These are phyloP conservation scores for Colostygia pectinataria DNA, from an alignment of 2,888 invertebrate genomes.

Conservation along the genomic window DNA sequence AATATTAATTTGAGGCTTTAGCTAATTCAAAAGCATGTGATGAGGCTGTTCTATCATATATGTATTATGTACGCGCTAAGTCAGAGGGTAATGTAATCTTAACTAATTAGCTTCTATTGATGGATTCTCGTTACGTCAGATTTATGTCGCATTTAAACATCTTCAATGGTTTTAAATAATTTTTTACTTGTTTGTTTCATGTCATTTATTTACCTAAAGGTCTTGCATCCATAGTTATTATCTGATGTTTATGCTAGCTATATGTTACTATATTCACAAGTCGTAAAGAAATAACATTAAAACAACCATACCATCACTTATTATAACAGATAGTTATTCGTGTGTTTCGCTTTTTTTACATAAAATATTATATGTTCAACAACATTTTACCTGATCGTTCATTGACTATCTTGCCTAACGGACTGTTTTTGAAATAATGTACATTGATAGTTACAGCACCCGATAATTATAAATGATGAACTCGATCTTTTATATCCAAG, in stretches of 20 bases:
- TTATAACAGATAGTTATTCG: not conserved
- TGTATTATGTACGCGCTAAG: not conserved
- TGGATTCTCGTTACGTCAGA: not conserved
- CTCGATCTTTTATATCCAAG: constrained; percentile 10
- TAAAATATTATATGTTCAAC: no score
- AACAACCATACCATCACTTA: no score
- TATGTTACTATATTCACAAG: constrained; percentile 2
- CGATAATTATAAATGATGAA: no score
- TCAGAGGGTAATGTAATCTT: constrained; percentile 5
- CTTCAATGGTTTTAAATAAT: constrained; percentile 11
- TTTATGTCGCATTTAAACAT: constrained; percentile 7
- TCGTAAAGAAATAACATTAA: constrained; percentile 10
- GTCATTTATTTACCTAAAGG: constrained; percentile 11
- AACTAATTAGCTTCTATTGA: not conserved
- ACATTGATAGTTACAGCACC: no score
- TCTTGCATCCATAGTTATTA: constrained; percentile 7
- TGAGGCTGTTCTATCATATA: not conserved
- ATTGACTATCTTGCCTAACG: no score
- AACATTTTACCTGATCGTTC: no score
- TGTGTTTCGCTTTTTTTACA: constrained; percentile 2
- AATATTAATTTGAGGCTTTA: no score
- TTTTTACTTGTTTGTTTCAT: constrained; percentile 4
- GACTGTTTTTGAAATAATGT: no score
- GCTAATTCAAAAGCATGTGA: not conserved
- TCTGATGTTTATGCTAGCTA: constrained; percentile 7